Conservation (phyloP, 2,888 invertebrate genomes). For the Alviniconcha strummeri region DNA sequence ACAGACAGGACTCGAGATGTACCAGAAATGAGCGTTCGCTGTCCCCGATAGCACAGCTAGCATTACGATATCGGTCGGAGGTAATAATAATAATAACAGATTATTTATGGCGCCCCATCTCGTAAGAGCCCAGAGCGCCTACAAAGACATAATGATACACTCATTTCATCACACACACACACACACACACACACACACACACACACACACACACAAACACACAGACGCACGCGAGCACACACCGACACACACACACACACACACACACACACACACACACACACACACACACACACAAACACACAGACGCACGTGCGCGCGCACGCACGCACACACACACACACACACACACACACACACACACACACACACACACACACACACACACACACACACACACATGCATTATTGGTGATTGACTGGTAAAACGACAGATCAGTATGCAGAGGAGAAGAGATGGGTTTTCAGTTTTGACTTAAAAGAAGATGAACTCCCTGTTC, state of each 20-base stretch:
- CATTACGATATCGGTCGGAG: no score
- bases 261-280: slow-evolving; percentile 19
- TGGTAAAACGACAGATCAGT: background rate
- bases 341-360: slow-evolving; percentile 14
- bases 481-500: no score
- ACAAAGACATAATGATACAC: no score
- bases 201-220: slow-evolving; percentile 12
- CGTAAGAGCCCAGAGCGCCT: no score
- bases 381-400: background rate
- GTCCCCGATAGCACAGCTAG: no score
- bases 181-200: slow-evolving; percentile 9
- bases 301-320: slow-evolving; percentile 13
- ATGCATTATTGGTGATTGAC: background rate
- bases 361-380: background rate
- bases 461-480: no score
- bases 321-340: slow-evolving; percentile 17
- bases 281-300: slow-evolving; percentile 9
- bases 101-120: no score
- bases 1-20: no score
- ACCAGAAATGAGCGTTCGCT: no score
- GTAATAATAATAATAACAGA: no score
- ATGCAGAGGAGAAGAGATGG: no score
- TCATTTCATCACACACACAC: background rate
- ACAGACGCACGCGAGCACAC: background rate
- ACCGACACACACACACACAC: slow-evolving; percentile 2